Conservation (phyloP, 2,888 invertebrate genomes). For the Drosophila borborema region DNA sequence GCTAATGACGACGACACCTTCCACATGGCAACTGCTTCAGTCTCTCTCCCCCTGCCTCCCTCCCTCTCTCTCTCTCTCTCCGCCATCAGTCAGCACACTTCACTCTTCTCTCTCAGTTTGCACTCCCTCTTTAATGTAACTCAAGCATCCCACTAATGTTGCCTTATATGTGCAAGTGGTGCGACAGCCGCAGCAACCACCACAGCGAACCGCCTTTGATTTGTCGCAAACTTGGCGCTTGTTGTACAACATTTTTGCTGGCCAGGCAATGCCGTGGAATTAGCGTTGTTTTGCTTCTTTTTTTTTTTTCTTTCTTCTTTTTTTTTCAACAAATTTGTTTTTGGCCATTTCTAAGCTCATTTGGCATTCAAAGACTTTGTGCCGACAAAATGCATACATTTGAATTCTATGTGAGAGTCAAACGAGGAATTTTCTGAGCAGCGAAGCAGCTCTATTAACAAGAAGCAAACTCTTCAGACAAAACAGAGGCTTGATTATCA, state of each 20-base stretch:
- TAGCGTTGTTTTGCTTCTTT: neutral
- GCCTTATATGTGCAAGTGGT: slow-evolving; percentile 74
- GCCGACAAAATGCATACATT: slow-evolving; percentile 60
- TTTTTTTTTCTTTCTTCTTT: neutral
- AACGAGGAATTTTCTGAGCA: no score
- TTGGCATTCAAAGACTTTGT: slow-evolving; percentile 55
- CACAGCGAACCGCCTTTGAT: slow-evolving; percentile 43
- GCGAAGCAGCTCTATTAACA: no score
- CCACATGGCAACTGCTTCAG: slow-evolving; percentile 12
- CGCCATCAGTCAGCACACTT: neutral
- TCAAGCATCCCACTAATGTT: slow-evolving; percentile 78
- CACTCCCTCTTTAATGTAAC: slow-evolving; percentile 28
- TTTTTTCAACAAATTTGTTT: slow-evolving; percentile 6
- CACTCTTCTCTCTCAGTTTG: neutral
- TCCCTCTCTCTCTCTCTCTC: neutral
- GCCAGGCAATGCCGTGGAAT: slow-evolving; percentile 17
- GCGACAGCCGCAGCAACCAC: slow-evolving; percentile 43
- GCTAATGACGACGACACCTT: slow-evolving; percentile 77
- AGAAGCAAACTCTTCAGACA: no score
- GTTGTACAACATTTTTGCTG: slow-evolving; percentile 78
- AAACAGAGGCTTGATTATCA: no score
- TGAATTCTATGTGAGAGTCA: neutral
- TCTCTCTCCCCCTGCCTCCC: no score
- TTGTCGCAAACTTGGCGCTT: slow-evolving; percentile 75
- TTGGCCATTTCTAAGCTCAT: slow-evolving; percentile 51